phyloP scores from a whole-genome alignment of 2,113 vertebrate species.

The Dipodomys ordii region DNA sequence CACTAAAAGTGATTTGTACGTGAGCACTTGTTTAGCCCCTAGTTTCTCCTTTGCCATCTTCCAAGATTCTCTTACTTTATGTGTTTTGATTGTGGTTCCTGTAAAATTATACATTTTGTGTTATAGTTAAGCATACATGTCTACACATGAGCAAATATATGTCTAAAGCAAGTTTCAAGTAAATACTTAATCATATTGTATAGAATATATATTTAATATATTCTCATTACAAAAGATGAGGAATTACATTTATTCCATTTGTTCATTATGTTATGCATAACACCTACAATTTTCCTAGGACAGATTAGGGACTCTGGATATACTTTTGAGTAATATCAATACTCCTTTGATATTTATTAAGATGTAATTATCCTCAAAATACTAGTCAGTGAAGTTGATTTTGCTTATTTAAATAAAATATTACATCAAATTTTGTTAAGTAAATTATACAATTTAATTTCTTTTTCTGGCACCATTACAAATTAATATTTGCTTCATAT shows the following conservation, averaged over 20 bases:
- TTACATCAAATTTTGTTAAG: neutral
- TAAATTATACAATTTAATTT: neutral
- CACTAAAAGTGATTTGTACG: too few relatives aligned
- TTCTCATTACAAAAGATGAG: neutral
- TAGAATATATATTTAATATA: neutral
- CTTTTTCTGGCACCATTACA: too few relatives aligned
- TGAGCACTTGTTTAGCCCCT: too few relatives aligned
- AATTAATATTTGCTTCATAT: too few relatives aligned
- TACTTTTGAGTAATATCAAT: neutral
- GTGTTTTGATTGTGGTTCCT: neutral
- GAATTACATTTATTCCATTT: neutral
- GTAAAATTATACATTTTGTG: neutral
- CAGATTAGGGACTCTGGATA: neutral
- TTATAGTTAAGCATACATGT: neutral
- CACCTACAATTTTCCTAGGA: neutral
- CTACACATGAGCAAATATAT: neutral
- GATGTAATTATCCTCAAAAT: neutral
- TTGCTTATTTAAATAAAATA: neutral
- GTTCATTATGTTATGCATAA: neutral
- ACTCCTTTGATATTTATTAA: neutral
- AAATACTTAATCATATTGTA: neutral
- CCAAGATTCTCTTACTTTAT: neutral
- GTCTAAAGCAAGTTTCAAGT: neutral
- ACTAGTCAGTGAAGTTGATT: neutral
- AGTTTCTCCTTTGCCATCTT: too few relatives aligned